Evolutionary conservation across 2,113 vertebrate genomes (phyloP).

Genomic region (Oncorhynchus mykiss): DNA sequence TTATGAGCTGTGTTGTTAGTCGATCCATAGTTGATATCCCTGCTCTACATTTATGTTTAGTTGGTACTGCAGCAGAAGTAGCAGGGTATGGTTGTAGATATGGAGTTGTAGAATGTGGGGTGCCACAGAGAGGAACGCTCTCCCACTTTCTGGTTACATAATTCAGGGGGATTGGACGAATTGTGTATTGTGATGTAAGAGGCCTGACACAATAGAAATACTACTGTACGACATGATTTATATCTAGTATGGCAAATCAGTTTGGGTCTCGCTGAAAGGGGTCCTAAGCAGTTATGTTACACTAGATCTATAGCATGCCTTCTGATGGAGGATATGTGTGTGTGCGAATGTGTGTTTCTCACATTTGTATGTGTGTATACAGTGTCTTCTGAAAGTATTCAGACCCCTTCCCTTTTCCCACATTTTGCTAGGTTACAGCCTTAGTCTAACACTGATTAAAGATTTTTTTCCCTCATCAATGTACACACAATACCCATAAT

Average conservation of each 20-base stretch:
- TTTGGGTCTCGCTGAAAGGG: conserved; percentile 32
- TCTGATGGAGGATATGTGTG: conserved; percentile 64
- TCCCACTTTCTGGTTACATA: conserved; percentile 65
- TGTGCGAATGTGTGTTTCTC: not conserved
- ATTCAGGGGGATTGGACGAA: conserved; percentile 70
- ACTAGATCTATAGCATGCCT: conserved; percentile 72
- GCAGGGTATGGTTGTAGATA: not conserved
- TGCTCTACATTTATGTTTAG: conserved; percentile 45
- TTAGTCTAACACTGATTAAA: no score
- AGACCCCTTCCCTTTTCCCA: no score
- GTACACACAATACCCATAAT: no score
- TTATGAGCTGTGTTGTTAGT: conserved; percentile 71
- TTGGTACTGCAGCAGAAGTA: conserved; percentile 37
- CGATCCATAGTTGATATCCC: conserved; percentile 62
- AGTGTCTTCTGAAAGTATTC: no score
- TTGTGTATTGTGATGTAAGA: conserved; percentile 64
- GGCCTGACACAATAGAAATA: conserved; percentile 67
- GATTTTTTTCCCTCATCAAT: no score
- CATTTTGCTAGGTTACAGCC: no score
- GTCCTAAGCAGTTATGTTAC: conserved; percentile 70
- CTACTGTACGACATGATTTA: conserved; percentile 60
- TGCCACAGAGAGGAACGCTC: conserved; percentile 43
- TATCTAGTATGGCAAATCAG: no score
- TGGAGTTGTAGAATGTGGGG: conserved; percentile 27
- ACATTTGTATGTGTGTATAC: not conserved